A percentile compares a stretch with the other conserved stretches of the same genome.
Conservation (phyloP, 2,888 invertebrate genomes). For the Yponomeuta evonymella region DNA sequence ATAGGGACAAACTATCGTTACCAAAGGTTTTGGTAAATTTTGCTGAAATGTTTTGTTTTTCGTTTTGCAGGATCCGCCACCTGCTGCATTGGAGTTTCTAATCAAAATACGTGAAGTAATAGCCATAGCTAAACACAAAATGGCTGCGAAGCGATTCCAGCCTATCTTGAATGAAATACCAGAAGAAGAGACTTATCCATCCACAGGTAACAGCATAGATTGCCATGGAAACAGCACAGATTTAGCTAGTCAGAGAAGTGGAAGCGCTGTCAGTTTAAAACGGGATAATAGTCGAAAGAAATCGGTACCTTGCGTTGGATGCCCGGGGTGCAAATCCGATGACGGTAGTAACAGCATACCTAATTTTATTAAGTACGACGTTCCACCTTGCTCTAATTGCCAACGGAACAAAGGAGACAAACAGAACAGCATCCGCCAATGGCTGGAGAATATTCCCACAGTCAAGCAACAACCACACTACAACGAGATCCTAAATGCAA, state of each 20-base stretch:
- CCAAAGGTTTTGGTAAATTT: too few relatives aligned
- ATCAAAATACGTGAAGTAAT: conserved; percentile 93
- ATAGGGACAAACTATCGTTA: too few relatives aligned
- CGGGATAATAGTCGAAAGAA: conserved; percentile 78
- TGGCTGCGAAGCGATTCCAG: conserved; percentile 86
- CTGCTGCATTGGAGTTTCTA: conserved; percentile 92
- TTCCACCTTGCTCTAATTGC: conserved; percentile 72
- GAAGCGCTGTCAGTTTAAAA: conserved; percentile 76
- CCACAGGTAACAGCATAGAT: conserved; percentile 68
- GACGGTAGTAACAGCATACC: conserved; percentile 38
- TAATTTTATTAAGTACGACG: conserved; percentile 61
- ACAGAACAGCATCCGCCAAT: conserved; percentile 83
- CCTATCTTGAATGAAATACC: conserved; percentile 88
- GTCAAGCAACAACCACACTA: conserved; percentile 45
- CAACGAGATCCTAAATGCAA: conserved; percentile 41
- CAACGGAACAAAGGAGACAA: conserved; percentile 79
- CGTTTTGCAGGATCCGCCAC: conserved; percentile 87
- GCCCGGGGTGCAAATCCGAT: conserved; percentile 78
- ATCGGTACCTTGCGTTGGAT: conserved; percentile 75
- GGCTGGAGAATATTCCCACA: conserved; percentile 83
- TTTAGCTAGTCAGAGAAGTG: conserved; percentile 70
- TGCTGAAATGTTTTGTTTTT: too few relatives aligned
- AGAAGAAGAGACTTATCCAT: conserved; percentile 81
- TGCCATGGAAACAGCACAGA: conserved; percentile 39
- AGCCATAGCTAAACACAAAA: conserved; percentile 91